Conservation (phyloP, 2,888 invertebrate species). For the Rhodophaea formosa region DNA sequence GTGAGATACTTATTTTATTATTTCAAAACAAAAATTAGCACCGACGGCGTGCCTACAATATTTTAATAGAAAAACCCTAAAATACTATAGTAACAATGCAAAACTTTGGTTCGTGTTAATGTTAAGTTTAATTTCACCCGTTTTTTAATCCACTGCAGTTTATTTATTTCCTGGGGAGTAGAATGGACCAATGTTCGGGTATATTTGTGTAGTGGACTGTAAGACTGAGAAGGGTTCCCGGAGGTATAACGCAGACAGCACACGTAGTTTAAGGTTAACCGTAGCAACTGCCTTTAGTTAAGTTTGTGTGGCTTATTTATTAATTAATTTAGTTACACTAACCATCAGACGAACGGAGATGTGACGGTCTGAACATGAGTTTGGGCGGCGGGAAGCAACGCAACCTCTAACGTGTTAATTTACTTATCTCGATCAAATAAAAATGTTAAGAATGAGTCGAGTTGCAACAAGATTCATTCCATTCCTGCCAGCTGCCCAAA, state of each 20-base stretch:
- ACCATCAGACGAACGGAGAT: neutral
- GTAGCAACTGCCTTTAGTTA: conserved; percentile 52
- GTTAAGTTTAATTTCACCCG: neutral
- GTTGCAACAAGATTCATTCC: too few species aligned
- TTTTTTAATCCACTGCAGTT: neutral
- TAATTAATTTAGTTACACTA: conserved; percentile 28
- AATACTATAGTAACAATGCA: neutral
- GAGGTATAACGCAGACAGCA: conserved; percentile 40
- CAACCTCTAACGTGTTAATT: too few species aligned
- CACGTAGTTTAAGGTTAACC: conserved; percentile 48
- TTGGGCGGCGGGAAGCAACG: too few species aligned
- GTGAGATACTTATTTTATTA: too few species aligned
- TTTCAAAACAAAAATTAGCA: too few species aligned
- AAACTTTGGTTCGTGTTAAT: neutral
- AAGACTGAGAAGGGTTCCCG: conserved; percentile 54
- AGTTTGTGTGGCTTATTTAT: conserved; percentile 53
- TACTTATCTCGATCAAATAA: too few species aligned
- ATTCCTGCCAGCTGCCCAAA: too few species aligned
- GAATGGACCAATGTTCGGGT: conserved; percentile 1
- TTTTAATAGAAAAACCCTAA: neutral
- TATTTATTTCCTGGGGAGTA: conserved; percentile 3
- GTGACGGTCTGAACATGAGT: too few species aligned
- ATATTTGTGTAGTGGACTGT: neutral
- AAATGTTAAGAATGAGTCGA: too few species aligned
- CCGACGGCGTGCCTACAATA: too few species aligned